Evolutionary conservation across 2,888 invertebrate genomes (phyloP).

Genomic region (Apodemia mormo): DNA sequence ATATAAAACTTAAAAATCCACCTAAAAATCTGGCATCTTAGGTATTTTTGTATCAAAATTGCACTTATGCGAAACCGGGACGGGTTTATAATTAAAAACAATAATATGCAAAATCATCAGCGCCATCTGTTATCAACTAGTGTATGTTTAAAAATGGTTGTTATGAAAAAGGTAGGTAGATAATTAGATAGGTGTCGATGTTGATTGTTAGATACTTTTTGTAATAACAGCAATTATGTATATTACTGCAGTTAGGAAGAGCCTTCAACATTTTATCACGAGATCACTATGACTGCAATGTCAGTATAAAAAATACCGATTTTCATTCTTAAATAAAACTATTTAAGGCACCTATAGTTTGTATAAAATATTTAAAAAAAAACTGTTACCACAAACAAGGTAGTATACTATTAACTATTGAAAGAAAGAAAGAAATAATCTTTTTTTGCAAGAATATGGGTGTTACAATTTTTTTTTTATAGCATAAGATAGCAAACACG

Average conservation of each 20-base stretch:
- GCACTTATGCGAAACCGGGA: too few species aligned
- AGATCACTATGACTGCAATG: constrained; percentile 56
- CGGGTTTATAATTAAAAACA: too few species aligned
- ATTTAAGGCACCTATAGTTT: constrained; percentile 11
- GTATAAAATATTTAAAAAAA: neutral
- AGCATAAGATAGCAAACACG: too few species aligned
- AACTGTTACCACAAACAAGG: too few species aligned
- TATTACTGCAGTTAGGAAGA: constrained; percentile 55
- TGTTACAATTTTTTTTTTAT: too few species aligned
- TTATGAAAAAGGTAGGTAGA: neutral
- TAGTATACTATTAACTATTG: too few species aligned
- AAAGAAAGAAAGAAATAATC: too few species aligned
- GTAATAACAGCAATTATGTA: constrained; percentile 31
- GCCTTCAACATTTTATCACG: constrained; percentile 64
- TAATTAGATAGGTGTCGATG: neutral
- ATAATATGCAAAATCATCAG: neutral
- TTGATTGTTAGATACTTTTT: constrained; percentile 4
- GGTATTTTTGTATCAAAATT: too few species aligned
- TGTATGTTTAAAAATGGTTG: neutral
- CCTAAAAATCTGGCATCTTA: too few species aligned
- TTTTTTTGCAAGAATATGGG: too few species aligned
- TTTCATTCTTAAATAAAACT: constrained; percentile 35
- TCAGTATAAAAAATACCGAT: constrained; percentile 45
- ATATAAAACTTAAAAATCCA: too few species aligned
- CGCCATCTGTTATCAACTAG: constrained; percentile 36